A percentile compares a stretch with the other conserved stretches of the same genome.
Conservation (phyloP, 2,888 invertebrate species). For the Drosophila rellima region DNA sequence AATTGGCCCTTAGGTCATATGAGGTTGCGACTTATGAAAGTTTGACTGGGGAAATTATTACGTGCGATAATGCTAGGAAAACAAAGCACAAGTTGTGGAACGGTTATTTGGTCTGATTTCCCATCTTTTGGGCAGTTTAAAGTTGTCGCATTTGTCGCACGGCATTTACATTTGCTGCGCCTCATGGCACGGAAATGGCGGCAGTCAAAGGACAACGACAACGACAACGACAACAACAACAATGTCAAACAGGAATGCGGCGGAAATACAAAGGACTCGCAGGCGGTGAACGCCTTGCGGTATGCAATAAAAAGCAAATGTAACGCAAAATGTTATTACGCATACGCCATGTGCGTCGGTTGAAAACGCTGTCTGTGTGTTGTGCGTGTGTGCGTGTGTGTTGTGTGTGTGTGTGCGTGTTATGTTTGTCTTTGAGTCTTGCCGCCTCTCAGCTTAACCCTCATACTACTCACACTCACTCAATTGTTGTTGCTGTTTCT, state of each 20-base stretch:
- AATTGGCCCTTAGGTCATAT: slow-evolving; percentile 30
- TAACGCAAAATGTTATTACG: slow-evolving; percentile 81
- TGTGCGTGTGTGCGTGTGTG: slow-evolving; percentile 8
- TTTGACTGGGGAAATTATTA: slow-evolving; percentile 68
- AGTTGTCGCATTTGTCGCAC: slow-evolving; percentile 76
- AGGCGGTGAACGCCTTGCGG: slow-evolving; percentile 67
- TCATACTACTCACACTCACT: background rate
- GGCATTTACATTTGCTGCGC: slow-evolving; percentile 70
- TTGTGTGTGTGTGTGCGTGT: slow-evolving; percentile 18
- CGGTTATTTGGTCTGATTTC: slow-evolving; percentile 16
- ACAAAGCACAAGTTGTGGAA: slow-evolving; percentile 25
- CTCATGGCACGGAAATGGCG: slow-evolving; percentile 73
- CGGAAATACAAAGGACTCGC: slow-evolving; percentile 43
- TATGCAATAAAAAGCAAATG: slow-evolving; percentile 82
- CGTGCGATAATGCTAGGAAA: slow-evolving; percentile 66
- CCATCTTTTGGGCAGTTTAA: slow-evolving; percentile 73
- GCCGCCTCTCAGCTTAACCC: slow-evolving; percentile 16
- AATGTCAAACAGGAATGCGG: slow-evolving; percentile 42
- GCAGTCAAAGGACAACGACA: slow-evolving; percentile 48
- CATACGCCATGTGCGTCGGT: slow-evolving; percentile 68
- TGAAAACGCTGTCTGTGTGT: slow-evolving; percentile 9
- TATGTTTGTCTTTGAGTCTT: slow-evolving; percentile 60
- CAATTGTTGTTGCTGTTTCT: slow-evolving; percentile 18
- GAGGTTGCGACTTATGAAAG: slow-evolving; percentile 40
- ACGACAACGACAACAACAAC: slow-evolving; percentile 19